Conservation (phyloP, 92 coral and sea anemone species). For the Hydrozoanthus gracilis region DNA sequence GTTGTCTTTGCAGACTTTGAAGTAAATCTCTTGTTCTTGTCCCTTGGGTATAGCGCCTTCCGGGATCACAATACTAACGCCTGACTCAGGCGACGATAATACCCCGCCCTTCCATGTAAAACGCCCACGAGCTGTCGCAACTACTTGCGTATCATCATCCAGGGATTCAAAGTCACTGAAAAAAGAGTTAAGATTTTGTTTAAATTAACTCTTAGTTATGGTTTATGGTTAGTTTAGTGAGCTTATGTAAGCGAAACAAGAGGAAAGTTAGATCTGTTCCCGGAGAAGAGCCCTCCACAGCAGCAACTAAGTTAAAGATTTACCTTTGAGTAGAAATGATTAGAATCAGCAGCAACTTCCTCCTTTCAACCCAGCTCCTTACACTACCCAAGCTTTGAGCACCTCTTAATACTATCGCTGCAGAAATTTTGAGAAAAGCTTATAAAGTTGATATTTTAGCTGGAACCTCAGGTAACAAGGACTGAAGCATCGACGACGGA, state of each 20-base stretch:
- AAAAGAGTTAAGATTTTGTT: constrained; percentile 39
- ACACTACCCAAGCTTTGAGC: no score
- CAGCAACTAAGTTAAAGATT: no score
- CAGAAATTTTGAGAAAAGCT: no score
- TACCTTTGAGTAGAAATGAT: no score
- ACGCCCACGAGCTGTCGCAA: constrained; percentile 99
- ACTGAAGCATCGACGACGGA: no score
- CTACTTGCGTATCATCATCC: constrained; percentile 94
- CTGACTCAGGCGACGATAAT: constrained; percentile 92
- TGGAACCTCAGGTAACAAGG: no score
- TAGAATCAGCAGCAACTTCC: no score
- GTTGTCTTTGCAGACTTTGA: constrained; percentile 98
- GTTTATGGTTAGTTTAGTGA: not conserved
- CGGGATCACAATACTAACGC: constrained; percentile 97
- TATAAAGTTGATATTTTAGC: no score
- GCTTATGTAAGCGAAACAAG: not conserved
- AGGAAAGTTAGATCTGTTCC: no score
- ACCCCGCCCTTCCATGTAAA: constrained; percentile 94
- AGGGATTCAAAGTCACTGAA: constrained; percentile 95
- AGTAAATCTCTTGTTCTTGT: constrained; percentile 95
- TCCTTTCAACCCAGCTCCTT: no score
- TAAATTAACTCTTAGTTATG: not conserved
- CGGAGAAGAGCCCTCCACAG: not conserved
- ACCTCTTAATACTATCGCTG: no score
- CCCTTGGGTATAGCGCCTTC: constrained; percentile 95